A percentile compares a stretch with the other conserved stretches of the same genome.
Conservation (phyloP, 2,113 vertebrate genomes). For the Albula goreensis region DNA sequence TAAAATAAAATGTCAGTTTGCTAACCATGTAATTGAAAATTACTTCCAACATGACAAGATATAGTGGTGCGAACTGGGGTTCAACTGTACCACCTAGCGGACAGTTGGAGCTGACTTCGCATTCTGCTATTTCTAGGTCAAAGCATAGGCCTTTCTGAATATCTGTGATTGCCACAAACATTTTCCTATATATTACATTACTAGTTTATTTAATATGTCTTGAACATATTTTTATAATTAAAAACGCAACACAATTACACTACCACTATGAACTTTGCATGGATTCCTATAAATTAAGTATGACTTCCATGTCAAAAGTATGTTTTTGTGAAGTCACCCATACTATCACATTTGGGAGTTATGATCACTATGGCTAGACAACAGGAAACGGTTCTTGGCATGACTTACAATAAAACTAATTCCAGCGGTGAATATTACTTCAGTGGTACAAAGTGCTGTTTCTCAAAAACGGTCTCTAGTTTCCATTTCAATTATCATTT, state of each 20-base stretch:
- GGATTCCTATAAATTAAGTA: too few species aligned
- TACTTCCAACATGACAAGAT: conserved; percentile 3
- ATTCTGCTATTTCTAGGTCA: not conserved
- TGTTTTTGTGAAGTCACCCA: too few species aligned
- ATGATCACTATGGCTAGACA: not conserved
- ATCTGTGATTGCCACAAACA: not conserved
- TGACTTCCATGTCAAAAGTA: too few species aligned
- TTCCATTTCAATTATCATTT: not conserved
- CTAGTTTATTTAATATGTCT: too few species aligned
- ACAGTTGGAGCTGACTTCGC: not conserved
- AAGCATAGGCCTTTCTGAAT: not conserved
- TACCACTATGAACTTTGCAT: not conserved
- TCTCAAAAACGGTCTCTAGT: not conserved
- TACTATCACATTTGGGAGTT: not conserved
- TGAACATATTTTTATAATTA: not conserved
- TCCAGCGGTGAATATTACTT: too few species aligned
- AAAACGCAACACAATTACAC: not conserved
- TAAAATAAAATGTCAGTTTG: conserved; percentile 32
- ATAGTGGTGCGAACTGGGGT: not conserved
- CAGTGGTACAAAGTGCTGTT: too few species aligned
- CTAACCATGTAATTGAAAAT: conserved; percentile 22
- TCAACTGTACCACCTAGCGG: conserved; percentile 7
- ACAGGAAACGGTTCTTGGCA: not conserved
- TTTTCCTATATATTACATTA: too few species aligned
- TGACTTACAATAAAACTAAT: too few species aligned